Base-by-base conservation (phyloP, 1,140 invertebrate genomes). In the Hirudo medicinalis region DNA sequence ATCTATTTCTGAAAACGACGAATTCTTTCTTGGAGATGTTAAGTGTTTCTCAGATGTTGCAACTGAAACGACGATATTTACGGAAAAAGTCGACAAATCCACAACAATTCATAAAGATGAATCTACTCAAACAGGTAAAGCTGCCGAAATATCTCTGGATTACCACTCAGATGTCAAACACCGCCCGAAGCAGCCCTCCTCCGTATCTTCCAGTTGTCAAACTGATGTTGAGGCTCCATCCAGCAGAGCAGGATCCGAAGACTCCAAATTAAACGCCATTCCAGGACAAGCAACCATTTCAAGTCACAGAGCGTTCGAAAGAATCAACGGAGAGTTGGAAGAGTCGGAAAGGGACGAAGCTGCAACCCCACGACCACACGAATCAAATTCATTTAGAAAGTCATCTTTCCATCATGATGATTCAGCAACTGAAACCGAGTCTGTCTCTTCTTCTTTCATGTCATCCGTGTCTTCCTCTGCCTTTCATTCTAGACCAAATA, bases 71-170 rank as follows among this genome's bases (percentile, higher is more conserved):
- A 49, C 43, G 15, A 49, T 49, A 15, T 9, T 49, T 11, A 49
- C 43, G 11, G 43, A 49, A 63, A 22, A 63, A 63, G 29, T 63
- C 22, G 29, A 63, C 57, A 63, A 32, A 63, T 63, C 57, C 22
- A 63, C 57, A n/a, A 63, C 57, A n/a, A 63, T 32, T 32, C 57
- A 63, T 20, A 63, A 63, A 63, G 57, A 63, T n/a, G 57, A 63
- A 32, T 63, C 22, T 13, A 63, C 57, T 11, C 57, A 63, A 63
- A 63, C 57, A 2, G 29, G 22, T 63, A 8, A 22, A 63, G 29
- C 57, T 63, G 20, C 11, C 22, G 29, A 22, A 63, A 63, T 32
- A 63, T 22, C 22, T 3, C 57, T 63, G 8, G 57, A 63, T 63
- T 25, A 22, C 8, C 22, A 13, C 22, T 63, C 57, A n/a, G 22